Evolutionary conservation across 37 sponge, comb jelly and placozoan species (phyloP), one percentile per base, ranked within the genome.

Genomic region (Ephydatia muelleri): DNA sequence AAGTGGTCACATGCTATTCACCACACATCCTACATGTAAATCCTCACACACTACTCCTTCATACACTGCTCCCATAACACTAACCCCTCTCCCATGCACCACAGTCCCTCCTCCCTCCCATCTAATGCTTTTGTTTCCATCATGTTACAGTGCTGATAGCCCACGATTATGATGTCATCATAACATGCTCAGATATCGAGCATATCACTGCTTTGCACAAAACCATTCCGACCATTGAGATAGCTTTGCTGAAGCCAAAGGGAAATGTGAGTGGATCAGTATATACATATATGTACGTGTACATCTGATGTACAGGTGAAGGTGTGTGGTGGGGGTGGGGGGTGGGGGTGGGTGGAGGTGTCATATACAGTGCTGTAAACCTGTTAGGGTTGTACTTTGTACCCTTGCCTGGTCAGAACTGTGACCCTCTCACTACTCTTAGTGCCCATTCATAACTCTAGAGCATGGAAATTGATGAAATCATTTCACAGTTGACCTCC

Each of bases 151-250:
- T 35, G 78, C 86, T 11, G 72, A 70, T 78, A 80, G 70, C 47
- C n/a, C 37, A 35, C 11, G 65, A 68, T 5, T 87, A 82, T 43
- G 82, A 87, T 36, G 35, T 76, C 1, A 27, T 68, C 35, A 73
- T 87, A 33, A 75, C 36, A 2, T n/a, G 12, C 26, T 29, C 31
- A 23, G 77, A 75, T 26, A 38, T 87, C 6, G 37, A 47, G 23
- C 38, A 38, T 5, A 49, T 77, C 12, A 80, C 84, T 26, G 80
- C 72, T 8, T 16, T 82, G 0, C 75, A 72, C 31, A 69, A 37
- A 27, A 77, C 75, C 38, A 78, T 89, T 26, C 80, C 89, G 21
- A 80, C 89, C 0, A 74, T 89, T 26, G 80, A 83, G 43, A 23
- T 89, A 22, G 29, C 72, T 19, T 49, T 89, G 38, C n/a, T 27